phyloP scores from a whole-genome alignment of 1,140 invertebrate genomes.

The Telenomus remus region DNA sequence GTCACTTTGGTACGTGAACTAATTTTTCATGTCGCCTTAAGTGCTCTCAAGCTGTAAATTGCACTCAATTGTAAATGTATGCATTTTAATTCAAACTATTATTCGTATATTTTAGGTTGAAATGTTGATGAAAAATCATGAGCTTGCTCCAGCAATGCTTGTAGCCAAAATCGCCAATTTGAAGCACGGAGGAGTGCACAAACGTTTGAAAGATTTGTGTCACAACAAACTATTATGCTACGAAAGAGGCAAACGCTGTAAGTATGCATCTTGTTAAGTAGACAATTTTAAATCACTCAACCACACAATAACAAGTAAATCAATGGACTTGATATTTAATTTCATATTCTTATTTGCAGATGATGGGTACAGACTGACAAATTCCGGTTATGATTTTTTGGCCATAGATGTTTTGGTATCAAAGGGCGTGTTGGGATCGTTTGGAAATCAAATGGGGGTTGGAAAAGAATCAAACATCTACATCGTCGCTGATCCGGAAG shows the following conservation, averaged over 20 bases:
- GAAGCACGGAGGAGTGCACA: constrained; percentile 94
- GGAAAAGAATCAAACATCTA: constrained; percentile 99
- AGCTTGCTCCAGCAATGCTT: constrained; percentile 92
- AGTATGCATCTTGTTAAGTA: constrained; percentile 63
- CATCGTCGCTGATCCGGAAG: constrained; percentile 87
- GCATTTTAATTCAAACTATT: constrained; percentile 25
- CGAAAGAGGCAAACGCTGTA: constrained; percentile 95
- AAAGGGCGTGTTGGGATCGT: constrained; percentile 86
- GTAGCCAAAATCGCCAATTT: constrained; percentile 96
- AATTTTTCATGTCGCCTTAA: too few relatives aligned
- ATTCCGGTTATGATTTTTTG: constrained; percentile 97
- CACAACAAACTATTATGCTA: constrained; percentile 93
- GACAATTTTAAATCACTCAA: neutral
- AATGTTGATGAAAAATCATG: constrained; percentile 99
- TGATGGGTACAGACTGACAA: constrained; percentile 97
- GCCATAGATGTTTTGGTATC: constrained; percentile 91
- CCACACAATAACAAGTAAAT: neutral
- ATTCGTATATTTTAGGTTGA: constrained; percentile 91
- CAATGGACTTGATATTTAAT: neutral
- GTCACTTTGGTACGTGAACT: too few relatives aligned
- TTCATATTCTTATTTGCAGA: constrained; percentile 75
- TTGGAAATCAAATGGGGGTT: constrained; percentile 99
- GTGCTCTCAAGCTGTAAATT: too few relatives aligned
- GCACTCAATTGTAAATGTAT: too few relatives aligned
- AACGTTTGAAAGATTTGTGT: constrained; percentile 91